Conservation (phyloP, 2,113 vertebrate species). For the Donacobius atricapilla region DNA sequence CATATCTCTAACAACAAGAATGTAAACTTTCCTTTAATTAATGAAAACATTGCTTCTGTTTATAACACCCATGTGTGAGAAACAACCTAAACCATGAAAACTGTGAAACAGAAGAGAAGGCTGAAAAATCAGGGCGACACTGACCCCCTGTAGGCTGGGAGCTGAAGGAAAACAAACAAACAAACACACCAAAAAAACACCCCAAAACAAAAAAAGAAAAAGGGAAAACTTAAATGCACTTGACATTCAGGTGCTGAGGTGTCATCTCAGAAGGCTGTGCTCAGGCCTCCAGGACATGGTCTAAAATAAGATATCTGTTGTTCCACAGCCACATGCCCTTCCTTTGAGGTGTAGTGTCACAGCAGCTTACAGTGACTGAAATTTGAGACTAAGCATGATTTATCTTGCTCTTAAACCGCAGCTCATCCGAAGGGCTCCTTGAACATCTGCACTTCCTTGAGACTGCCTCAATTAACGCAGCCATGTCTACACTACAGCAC, state of each 20-base stretch:
- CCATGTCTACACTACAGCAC: not conserved
- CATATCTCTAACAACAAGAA: too few species aligned
- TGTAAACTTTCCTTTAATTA: too few species aligned
- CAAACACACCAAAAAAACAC: too few species aligned
- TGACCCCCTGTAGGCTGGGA: rapidly evolving
- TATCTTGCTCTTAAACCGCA: not conserved
- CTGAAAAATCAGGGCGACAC: too few species aligned
- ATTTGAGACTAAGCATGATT: not conserved
- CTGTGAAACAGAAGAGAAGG: too few species aligned
- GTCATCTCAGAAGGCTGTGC: not conserved
- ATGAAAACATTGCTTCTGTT: too few species aligned
- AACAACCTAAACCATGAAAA: too few species aligned
- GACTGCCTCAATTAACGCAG: not conserved
- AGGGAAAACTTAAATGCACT: not conserved
- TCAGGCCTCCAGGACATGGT: not conserved
- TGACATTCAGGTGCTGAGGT: not conserved
- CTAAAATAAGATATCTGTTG: not conserved
- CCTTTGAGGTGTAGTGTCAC: not conserved
- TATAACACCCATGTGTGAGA: too few species aligned
- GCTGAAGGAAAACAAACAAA: not conserved
- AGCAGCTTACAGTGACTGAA: not conserved
- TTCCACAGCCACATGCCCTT: not conserved
- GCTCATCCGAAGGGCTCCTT: not conserved
- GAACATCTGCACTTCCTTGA: not conserved
- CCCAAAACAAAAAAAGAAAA: not conserved